A percentile compares a stretch with the other conserved stretches of the same genome.
These are phyloP conservation scores for Cathartes aura DNA, from an alignment of 2,113 vertebrate species.

Conservation along the genomic window DNA sequence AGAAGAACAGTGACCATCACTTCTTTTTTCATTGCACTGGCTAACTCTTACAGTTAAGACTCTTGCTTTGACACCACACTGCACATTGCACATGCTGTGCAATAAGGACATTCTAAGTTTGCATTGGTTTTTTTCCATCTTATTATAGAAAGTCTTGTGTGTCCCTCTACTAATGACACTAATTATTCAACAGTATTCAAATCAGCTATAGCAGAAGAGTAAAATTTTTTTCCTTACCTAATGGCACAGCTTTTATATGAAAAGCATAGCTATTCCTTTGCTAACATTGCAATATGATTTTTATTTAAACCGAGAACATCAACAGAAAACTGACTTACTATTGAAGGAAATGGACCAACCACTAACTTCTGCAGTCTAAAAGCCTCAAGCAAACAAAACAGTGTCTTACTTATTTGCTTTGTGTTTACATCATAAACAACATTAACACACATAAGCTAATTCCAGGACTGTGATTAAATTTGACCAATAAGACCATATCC, in stretches of 20 bases:
- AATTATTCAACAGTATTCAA: background rate
- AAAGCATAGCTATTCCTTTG: background rate
- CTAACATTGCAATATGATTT: background rate
- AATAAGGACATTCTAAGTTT: background rate
- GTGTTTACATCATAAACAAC: constrained; percentile 14
- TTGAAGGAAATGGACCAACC: background rate
- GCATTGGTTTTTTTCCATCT: background rate
- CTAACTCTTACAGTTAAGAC: background rate
- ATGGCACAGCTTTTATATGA: background rate
- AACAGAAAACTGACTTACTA: background rate
- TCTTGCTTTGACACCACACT: background rate
- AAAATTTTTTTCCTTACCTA: background rate
- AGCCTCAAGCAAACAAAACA: background rate
- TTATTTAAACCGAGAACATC: background rate
- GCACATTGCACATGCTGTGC: background rate
- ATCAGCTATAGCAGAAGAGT: background rate
- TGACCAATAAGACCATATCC: background rate
- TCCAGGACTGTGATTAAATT: background rate
- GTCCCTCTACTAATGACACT: background rate
- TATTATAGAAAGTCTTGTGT: background rate
- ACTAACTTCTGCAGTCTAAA: background rate
- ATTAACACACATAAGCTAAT: background rate
- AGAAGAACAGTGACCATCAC: background rate
- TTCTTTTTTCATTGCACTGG: background rate
- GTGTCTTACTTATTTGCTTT: background rate